A percentile compares a stretch with the other conserved stretches of the same genome.
Conservation (phyloP, 2,113 vertebrate species). For the Canis aureus region DNA sequence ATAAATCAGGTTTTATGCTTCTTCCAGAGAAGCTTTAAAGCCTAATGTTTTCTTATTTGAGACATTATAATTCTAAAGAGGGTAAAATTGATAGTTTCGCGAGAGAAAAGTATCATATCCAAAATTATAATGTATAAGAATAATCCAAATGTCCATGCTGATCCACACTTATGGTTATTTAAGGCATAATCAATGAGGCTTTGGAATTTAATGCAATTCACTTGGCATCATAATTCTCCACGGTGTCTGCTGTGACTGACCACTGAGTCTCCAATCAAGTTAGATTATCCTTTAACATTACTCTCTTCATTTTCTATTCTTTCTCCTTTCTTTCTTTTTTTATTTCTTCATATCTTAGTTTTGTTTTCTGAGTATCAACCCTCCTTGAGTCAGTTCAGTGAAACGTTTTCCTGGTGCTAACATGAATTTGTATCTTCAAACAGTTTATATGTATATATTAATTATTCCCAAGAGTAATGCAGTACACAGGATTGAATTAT, state of each 20-base stretch:
- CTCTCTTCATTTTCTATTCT: constrained; percentile 22
- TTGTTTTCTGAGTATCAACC: background rate
- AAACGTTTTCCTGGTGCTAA: background rate
- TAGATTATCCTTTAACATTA: constrained; percentile 26
- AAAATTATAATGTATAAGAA: constrained; percentile 67
- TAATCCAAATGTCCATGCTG: constrained; percentile 10
- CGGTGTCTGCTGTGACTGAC: constrained; percentile 1
- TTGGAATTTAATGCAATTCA: constrained; percentile 70
- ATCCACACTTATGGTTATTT: constrained; percentile 56
- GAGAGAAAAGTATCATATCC: constrained; percentile 42
- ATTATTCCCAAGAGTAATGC: constrained; percentile 44
- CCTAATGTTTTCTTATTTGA: constrained; percentile 58
- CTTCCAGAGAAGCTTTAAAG: constrained; percentile 66
- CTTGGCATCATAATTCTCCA: constrained; percentile 53
- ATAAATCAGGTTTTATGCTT: constrained; percentile 60
- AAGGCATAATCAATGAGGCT: constrained; percentile 66
- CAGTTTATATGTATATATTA: background rate
- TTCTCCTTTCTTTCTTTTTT: background rate
- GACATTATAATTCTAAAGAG: constrained; percentile 67
- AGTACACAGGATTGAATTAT: background rate
- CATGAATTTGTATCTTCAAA: background rate
- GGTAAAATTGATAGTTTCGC: constrained; percentile 64
- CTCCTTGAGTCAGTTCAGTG: background rate
- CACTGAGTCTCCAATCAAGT: background rate
- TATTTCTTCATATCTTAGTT: background rate